Evolutionary conservation across 1,140 invertebrate genomes (phyloP).

Genomic region (Dermatophagoides farinae): DNA sequence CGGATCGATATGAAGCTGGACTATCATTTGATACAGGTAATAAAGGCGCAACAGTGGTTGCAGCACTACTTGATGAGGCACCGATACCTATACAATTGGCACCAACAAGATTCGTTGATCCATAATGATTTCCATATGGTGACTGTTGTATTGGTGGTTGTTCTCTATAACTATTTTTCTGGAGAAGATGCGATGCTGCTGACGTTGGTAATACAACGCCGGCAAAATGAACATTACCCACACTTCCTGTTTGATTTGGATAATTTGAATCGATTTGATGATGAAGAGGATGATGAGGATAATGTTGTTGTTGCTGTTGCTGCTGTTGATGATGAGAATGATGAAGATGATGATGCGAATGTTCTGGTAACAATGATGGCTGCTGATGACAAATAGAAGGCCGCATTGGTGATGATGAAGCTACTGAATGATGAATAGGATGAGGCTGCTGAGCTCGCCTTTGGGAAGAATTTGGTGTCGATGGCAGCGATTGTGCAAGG

Average conservation of each 20-base stretch:
- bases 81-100: neutral
- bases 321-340: neutral
- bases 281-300: neutral
- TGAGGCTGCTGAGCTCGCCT: neutral
- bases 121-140: neutral
- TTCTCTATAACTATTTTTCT: neutral
- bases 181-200: neutral
- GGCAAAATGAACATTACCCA: neutral
- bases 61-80: neutral
- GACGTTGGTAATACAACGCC: no score
- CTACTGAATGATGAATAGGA: no score
- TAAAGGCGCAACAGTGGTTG: neutral
- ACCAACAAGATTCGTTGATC: neutral
- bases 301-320: neutral
- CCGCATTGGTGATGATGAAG: neutral
- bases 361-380: neutral
- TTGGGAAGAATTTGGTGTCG: conserved; percentile 12
- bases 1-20: neutral
- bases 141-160: neutral
- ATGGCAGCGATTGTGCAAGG: conserved; percentile 14
- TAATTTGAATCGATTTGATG: neutral
- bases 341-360: neutral
- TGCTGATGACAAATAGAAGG: conserved; percentile 1
- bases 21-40: neutral
- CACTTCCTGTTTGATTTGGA: neutral